Evolutionary conservation across 2,888 invertebrate species (phyloP), one percentile per base, ranked within the genome.

Genomic region (Drosophila paramelanica): DNA sequence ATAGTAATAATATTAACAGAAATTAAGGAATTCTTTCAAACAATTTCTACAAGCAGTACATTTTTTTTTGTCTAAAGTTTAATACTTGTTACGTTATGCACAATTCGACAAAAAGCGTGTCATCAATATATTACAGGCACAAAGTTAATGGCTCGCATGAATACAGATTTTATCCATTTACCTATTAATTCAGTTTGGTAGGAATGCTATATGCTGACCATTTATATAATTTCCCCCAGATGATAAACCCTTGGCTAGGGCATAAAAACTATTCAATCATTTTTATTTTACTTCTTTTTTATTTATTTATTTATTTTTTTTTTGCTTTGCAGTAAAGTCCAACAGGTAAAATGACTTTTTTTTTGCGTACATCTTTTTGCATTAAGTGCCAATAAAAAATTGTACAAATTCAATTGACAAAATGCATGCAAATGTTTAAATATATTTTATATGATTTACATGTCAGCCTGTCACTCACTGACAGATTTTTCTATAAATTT

Each of bases 391-490:
- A 66, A 64, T 62, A 61, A 68, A 72, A 74, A 58, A 49, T 31
- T 45, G 20, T 11, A 45, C 50, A 55, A 60, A 45, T 52, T 62
- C 23, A 52, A 58, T 76, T 56, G 46, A 66, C 43, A 45, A 55
- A 61, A 55, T 58, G 33, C 55, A 51, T 57, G 52, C 49, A 53
- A 75, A 49, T 69, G 47, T 58, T 52, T 14, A 41, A 56, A 51
- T 57, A 38, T 47, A 55, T 76, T 65, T 62, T 47, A 76, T 69
- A 79, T 77, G 79, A 76, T 79, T 75, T 66, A 78, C 71, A 68
- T 61, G 53, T 17, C 53, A 39, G 25, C 13, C 49, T 11, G n/a
- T 39, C 52, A 39, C 27, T 42, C 42, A 47, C 8, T 42, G 60
- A 42, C 71, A 52, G 51, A 5, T 33, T 49, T 70, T 60, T 41